phyloP scores from a whole-genome alignment of 2,797 vertebrate species.

The Merluccius polli region DNA sequence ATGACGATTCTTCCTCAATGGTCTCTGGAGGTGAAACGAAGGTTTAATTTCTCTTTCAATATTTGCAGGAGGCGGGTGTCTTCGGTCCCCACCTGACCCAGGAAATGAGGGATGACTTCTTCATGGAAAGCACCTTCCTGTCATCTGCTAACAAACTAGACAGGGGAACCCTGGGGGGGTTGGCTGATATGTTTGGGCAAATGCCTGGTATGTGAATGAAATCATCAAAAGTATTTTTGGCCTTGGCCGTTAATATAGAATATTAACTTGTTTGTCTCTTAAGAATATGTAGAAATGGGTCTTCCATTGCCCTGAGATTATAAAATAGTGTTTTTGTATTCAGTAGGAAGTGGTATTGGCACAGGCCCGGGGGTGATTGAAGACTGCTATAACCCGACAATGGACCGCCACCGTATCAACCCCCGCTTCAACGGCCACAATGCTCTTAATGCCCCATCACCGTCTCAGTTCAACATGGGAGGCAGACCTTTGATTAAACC shows the following conservation, averaged over 20 bases:
- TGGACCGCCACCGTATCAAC: conserved; percentile 96
- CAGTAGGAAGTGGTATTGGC: conserved; percentile 89
- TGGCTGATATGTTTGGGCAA: conserved; percentile 99
- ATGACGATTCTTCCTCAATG: neutral
- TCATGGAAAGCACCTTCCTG: conserved; percentile 93
- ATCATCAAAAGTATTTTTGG: neutral
- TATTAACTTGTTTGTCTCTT: neutral
- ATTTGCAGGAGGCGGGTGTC: conserved; percentile 89
- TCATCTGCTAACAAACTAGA: conserved; percentile 92
- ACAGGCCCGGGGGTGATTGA: conserved; percentile 99
- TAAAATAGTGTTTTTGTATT: neutral
- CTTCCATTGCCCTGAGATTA: neutral
- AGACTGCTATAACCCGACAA: conserved; percentile 96
- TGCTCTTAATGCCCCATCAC: conserved; percentile 84
- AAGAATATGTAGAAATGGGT: neutral
- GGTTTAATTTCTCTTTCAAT: neutral
- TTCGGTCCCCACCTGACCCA: conserved; percentile 93
- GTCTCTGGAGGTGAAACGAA: neutral
- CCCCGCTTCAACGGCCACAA: conserved; percentile 93
- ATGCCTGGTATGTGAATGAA: conserved; percentile 85
- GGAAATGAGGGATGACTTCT: conserved; percentile 92
- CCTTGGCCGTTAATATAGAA: neutral
- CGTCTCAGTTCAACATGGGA: conserved; percentile 88
- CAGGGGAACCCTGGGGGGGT: conserved; percentile 91
- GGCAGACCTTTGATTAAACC: conserved; percentile 89